Percentiles rank a stretch among this genome's conserved stretches.
phyloP scores from a whole-genome alignment of 2,113 vertebrate genomes.

The Platycercus adscitus region DNA sequence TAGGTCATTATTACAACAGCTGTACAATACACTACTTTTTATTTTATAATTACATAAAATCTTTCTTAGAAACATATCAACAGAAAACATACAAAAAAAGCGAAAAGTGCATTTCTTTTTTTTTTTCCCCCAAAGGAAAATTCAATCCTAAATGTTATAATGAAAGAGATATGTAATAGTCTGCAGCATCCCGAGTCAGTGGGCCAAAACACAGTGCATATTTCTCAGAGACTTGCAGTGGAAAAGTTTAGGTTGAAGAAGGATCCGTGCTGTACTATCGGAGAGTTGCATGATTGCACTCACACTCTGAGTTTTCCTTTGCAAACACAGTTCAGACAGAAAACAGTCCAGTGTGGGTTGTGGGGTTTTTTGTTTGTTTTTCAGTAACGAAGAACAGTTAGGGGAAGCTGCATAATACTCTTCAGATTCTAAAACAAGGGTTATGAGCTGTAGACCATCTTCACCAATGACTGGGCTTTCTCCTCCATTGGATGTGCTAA shows the following conservation, averaged over 20 bases:
- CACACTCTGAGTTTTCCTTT: conserved; percentile 30
- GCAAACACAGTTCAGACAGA: conserved; percentile 22
- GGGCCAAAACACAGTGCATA: conserved; percentile 64
- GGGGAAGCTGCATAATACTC: conserved; percentile 43
- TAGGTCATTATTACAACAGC: conserved; percentile 84
- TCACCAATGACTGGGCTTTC: conserved; percentile 36
- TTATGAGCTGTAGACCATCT: conserved; percentile 24
- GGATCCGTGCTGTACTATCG: background rate
- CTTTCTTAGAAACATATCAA: conserved; percentile 84
- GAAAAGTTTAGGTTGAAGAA: background rate
- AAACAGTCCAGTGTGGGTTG: conserved; percentile 64
- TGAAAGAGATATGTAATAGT: conserved; percentile 71
- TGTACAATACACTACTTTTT: conserved; percentile 82
- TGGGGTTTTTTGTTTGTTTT: background rate
- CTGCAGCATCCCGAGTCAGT: conserved; percentile 66
- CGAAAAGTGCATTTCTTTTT: conserved; percentile 82
- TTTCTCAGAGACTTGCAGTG: conserved; percentile 43
- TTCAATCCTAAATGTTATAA: conserved; percentile 69
- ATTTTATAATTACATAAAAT: conserved; percentile 83
- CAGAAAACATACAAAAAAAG: conserved; percentile 83
- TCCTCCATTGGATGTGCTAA: conserved; percentile 56
- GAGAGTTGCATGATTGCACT: conserved; percentile 63
- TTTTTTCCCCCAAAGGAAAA: conserved; percentile 65
- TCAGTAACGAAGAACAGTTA: background rate
- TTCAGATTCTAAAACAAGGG: conserved; percentile 49